phyloP scores from a whole-genome alignment of 2,113 vertebrate genomes.

The Crypturellus undulatus region DNA sequence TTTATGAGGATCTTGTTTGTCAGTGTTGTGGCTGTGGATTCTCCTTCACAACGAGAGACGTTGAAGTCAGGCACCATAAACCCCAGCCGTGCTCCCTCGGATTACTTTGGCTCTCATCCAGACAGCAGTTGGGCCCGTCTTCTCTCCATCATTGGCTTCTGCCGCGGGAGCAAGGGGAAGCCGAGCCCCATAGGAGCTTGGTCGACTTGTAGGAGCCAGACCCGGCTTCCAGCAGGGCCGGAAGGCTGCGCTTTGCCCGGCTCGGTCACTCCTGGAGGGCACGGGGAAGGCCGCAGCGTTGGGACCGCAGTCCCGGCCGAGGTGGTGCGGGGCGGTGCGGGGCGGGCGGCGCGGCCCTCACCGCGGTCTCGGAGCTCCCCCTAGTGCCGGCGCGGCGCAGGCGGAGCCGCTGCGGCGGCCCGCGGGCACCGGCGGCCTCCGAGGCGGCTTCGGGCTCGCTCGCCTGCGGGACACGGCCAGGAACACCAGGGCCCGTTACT shows the following conservation, averaged over 20 bases:
- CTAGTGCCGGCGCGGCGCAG: neutral
- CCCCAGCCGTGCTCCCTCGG: fast-evolving
- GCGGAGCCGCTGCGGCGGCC: neutral
- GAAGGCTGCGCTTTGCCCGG: neutral
- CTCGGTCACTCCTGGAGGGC: too few species aligned
- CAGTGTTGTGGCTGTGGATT: neutral
- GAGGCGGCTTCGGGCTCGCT: too few species aligned
- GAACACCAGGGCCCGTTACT: too few species aligned
- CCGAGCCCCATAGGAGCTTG: neutral
- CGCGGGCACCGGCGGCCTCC: too few species aligned
- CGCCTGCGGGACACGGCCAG: too few species aligned
- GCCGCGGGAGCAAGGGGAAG: neutral
- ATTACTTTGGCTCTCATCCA: fast-evolving
- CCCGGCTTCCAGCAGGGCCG: too few species aligned
- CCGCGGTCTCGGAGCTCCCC: neutral
- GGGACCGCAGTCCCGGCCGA: too few species aligned
- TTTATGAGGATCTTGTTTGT: neutral
- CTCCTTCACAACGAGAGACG: too few species aligned
- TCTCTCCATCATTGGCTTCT: fast-evolving
- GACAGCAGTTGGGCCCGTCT: fast-evolving
- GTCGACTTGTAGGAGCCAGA: neutral
- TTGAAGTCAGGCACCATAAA: neutral
- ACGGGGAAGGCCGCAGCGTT: neutral
- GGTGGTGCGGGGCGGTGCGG: too few species aligned
- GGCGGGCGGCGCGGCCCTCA: too few species aligned